Percentiles rank a stretch among this genome's conserved stretches.
phyloP scores from a whole-genome alignment of 2,113 vertebrate genomes.

The Brachirus orientalis region DNA sequence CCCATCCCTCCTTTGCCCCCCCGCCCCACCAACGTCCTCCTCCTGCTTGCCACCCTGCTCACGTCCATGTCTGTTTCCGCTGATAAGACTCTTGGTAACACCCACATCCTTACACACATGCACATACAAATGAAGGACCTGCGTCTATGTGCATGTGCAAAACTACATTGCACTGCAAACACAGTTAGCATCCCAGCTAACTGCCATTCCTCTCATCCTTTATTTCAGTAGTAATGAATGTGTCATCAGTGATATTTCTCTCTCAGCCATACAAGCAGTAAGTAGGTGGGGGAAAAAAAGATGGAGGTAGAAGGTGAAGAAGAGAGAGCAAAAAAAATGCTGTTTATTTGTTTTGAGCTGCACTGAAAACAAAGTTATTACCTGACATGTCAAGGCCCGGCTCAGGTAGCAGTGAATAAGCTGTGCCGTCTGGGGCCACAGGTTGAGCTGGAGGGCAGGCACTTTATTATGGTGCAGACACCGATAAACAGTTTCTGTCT shows the following conservation, averaged over 20 bases:
- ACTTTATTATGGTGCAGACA: constrained; percentile 34
- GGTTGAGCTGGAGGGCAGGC: constrained; percentile 20
- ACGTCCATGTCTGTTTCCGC: constrained; percentile 77
- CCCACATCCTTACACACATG: constrained; percentile 13
- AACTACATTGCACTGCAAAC: constrained; percentile 50
- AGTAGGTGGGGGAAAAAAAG: background rate
- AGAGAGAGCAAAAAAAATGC: constrained; percentile 5
- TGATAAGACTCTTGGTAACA: constrained; percentile 71
- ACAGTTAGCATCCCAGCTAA: constrained; percentile 62
- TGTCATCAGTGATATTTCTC: constrained; percentile 66
- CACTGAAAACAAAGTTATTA: constrained; percentile 62
- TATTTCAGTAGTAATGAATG: constrained; percentile 67
- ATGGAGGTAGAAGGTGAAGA: background rate
- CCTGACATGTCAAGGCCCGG: constrained; percentile 33
- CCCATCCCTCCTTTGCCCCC: background rate
- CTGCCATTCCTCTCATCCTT: constrained; percentile 41
- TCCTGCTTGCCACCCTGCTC: constrained; percentile 68
- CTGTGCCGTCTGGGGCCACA: constrained; percentile 18
- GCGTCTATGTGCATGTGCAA: constrained; percentile 6
- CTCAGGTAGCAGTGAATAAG: constrained; percentile 38
- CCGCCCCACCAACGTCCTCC: background rate
- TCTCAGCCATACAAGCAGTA: constrained; percentile 10
- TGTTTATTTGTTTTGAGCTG: constrained; percentile 39
- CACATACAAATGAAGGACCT: background rate
- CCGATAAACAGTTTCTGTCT: constrained; percentile 28